phyloP scores from a whole-genome alignment of 64 coral and sea anemone genomes.

The Anthopleura sola region DNA sequence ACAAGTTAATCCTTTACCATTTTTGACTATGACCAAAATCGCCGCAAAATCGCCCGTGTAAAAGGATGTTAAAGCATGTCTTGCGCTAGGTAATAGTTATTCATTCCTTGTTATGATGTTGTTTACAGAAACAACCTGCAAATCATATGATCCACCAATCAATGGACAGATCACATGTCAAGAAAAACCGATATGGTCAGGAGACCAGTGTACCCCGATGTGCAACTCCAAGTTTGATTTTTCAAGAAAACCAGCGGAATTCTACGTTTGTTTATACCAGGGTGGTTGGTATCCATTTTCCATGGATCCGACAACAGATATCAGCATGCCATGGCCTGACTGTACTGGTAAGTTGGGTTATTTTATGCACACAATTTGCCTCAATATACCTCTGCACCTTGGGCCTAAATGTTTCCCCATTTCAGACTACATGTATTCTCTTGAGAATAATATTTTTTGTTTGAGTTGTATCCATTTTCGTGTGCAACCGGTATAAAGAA shows the following conservation, averaged over 20 bases:
- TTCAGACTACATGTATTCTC: too few species aligned
- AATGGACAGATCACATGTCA: constrained; percentile 62
- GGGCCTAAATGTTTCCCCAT: too few species aligned
- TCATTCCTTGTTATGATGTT: neutral
- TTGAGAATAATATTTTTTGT: too few species aligned
- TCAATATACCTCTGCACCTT: too few species aligned
- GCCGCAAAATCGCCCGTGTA: too few species aligned
- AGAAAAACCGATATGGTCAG: neutral
- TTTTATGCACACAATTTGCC: too few species aligned
- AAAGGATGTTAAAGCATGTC: too few species aligned
- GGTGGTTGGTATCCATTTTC: constrained; percentile 49
- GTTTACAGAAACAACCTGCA: constrained; percentile 59
- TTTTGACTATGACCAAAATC: too few species aligned
- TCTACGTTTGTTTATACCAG: constrained; percentile 55
- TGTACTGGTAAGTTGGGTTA: constrained; percentile 75
- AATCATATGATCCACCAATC: constrained; percentile 67
- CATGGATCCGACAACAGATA: neutral
- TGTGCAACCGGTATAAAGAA: too few species aligned
- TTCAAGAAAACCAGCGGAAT: constrained; percentile 60
- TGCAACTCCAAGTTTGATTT: constrained; percentile 76
- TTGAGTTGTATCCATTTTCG: too few species aligned
- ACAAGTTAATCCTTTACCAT: too few species aligned
- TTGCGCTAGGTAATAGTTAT: too few species aligned
- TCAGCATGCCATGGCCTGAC: constrained; percentile 68
- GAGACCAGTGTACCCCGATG: constrained; percentile 28